These are phyloP conservation scores for Machimus atricapillus DNA, from an alignment of 2,888 invertebrate species.

Conservation along the genomic window DNA sequence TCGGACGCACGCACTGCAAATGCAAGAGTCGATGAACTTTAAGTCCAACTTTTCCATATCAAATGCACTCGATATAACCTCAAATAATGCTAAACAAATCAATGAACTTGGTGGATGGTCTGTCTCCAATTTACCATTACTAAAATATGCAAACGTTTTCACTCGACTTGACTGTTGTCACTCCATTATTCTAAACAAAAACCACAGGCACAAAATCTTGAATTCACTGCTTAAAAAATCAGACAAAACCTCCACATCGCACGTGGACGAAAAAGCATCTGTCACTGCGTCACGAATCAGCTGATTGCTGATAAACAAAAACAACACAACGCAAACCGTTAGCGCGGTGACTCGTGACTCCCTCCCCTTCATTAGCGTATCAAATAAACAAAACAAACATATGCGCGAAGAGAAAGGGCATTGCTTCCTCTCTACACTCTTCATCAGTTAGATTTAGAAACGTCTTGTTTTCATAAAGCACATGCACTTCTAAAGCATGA, in stretches of 20 bases:
- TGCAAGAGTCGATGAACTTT: background rate
- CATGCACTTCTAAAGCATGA: background rate
- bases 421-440: background rate
- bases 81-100: background rate
- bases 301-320: background rate
- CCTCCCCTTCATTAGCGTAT: background rate
- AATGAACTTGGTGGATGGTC: background rate
- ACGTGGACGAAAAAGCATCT: background rate
- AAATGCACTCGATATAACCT: background rate
- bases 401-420: background rate
- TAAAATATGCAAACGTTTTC: background rate
- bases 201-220: background rate
- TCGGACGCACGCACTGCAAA: background rate
- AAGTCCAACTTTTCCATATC: background rate
- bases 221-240: background rate
- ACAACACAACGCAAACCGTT: background rate
- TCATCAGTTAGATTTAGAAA: background rate
- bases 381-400: background rate
- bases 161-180: background rate
- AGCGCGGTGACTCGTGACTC: background rate
- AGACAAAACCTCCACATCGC: background rate
- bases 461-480: background rate
- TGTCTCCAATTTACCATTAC: background rate
- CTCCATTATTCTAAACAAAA: background rate
- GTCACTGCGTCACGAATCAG: background rate